Evolutionary conservation across 2,113 vertebrate species (phyloP).

Genomic region (Craseonycteris thonglongyai): DNA sequence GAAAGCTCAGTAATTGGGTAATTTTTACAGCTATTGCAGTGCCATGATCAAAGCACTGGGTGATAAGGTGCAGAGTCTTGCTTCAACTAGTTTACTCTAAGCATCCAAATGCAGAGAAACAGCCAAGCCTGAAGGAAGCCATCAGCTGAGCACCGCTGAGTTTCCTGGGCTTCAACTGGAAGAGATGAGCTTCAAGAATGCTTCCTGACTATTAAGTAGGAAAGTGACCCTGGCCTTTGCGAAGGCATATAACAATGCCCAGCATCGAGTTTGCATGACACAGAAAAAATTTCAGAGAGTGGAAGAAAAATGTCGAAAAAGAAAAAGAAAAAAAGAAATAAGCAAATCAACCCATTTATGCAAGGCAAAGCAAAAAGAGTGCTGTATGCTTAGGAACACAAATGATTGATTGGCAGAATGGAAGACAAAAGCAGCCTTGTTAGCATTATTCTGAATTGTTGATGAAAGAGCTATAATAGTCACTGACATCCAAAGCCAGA

Average conservation of each 20-base stretch:
- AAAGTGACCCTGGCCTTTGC: neutral
- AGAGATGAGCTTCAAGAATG: neutral
- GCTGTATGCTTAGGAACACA: neutral
- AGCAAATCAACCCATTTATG: neutral
- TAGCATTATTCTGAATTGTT: conserved; percentile 6
- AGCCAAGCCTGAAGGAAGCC: neutral
- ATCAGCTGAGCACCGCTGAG: neutral
- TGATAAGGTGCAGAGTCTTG: neutral
- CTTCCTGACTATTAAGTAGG: conserved; percentile 40
- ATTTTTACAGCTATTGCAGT: neutral
- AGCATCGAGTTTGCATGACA: neutral
- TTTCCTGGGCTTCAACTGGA: neutral
- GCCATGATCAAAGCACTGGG: neutral
- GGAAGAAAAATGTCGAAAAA: neutral
- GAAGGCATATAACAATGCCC: neutral
- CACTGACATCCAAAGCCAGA: neutral
- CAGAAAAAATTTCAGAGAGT: neutral
- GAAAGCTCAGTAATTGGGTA: neutral
- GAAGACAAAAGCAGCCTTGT: neutral
- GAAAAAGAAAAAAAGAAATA: neutral
- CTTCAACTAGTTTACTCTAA: neutral
- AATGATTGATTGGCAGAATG: neutral
- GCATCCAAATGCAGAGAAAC: neutral
- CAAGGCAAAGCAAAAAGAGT: neutral
- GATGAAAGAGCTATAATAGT: neutral